Percentiles rank a stretch among this genome's conserved stretches.
These are phyloP conservation scores for Lonchura striata DNA, from an alignment of 2,113 vertebrate species.

Conservation along the genomic window DNA sequence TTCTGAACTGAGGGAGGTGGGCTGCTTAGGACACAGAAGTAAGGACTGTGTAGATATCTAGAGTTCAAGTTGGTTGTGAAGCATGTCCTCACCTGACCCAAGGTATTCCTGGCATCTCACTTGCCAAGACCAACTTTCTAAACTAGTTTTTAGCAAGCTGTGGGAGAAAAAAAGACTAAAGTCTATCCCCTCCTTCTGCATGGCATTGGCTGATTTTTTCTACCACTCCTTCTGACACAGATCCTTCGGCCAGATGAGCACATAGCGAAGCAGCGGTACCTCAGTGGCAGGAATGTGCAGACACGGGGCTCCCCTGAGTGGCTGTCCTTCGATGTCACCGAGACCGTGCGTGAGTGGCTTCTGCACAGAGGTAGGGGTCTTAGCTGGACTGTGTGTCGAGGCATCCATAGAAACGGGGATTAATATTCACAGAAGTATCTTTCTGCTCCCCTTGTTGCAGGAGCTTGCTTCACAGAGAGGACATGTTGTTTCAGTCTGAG, in stretches of 20 bases:
- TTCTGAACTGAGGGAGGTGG: neutral
- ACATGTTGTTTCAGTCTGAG: neutral
- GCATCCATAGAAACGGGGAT: neutral
- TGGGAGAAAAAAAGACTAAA: slow-evolving; percentile 47
- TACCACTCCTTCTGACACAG: slow-evolving; percentile 62
- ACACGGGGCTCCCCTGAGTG: slow-evolving; percentile 90
- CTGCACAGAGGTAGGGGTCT: slow-evolving; percentile 86
- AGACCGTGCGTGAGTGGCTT: slow-evolving; percentile 95
- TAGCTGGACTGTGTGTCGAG: neutral
- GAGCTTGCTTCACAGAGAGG: neutral
- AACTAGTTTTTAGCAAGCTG: slow-evolving; percentile 64
- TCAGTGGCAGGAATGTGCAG: slow-evolving; percentile 91
- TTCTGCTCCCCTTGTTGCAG: neutral
- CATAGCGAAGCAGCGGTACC: slow-evolving; percentile 95
- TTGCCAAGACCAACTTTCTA: slow-evolving; percentile 39
- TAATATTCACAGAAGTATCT: neutral
- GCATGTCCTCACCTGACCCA: neutral
- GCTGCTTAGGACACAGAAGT: neutral
- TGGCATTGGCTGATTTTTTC: neutral
- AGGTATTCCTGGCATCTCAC: neutral
- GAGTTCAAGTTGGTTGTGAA: neutral
- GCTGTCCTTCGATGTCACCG: slow-evolving; percentile 97
- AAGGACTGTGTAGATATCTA: neutral
- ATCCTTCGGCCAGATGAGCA: slow-evolving; percentile 90
- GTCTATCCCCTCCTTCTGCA: slow-evolving; percentile 43